Base-by-base conservation (phyloP, 1,140 invertebrate species). In the Drosophila simulans region DNA sequence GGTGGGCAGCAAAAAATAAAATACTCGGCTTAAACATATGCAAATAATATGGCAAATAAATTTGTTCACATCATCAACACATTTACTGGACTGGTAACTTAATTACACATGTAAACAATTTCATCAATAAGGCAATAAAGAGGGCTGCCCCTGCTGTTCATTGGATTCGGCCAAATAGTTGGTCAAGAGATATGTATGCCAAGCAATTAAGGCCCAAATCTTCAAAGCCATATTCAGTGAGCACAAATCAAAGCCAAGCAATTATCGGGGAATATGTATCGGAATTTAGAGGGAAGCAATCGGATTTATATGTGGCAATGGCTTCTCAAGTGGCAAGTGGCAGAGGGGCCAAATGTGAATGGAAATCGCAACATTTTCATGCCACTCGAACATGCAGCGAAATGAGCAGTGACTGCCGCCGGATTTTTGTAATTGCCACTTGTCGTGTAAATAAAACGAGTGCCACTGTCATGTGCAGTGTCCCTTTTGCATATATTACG, bases 11-110 rank as follows among this genome's bases (percentile, higher is more conserved):
- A 48, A 56, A 49, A 57, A 63, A 64, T 49, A 45, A 77, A 55
- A 72, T 48, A 40, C 20, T 54, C 35, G 42, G 55, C 59, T 84
- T 84, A 76, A 83, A 62, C 45, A 57, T 52, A 62, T 53, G 72
- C 63, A 84, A 84, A 85, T 84, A 84, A 85, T 85, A 85, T 85
- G 72, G 52, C 58, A 77, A 77, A 85, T 80, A 85, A 80, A 77
- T 80, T 73, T 73, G 65, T 52, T 39, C 73, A 62, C 69, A 78
- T 66, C 74, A 70, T 84, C 60, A 79, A 71, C 76, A 76, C 79
- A 77, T 77, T 74, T 70, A 69, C 75, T 70, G 45, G n/a, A 20
- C 55, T 39, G 64, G 56, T 62, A 79, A 76, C 75, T 70, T 83
- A 83, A 83, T 83, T 83, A 79, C 80, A 62, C 42, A 40, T 51